Evolutionary conservation across 2,113 vertebrate genomes (phyloP).

Genomic region (Leptobrachium ailaonicum): DNA sequence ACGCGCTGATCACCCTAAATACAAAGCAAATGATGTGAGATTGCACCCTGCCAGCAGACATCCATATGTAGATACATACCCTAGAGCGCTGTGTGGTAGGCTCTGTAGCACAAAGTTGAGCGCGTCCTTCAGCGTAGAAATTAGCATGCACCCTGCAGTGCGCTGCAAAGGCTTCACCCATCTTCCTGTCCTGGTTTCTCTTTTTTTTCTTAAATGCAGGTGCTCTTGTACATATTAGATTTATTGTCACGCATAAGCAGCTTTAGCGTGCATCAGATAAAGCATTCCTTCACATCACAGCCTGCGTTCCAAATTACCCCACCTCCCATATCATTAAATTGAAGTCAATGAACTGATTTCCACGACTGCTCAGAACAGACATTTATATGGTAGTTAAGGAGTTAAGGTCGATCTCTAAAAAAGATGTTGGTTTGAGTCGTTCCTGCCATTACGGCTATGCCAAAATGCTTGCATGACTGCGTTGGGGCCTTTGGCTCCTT

Average conservation of each 20-base stretch:
- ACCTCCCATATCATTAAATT: constrained; percentile 9
- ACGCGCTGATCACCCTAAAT: neutral
- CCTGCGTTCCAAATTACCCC: constrained; percentile 9
- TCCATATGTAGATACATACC: constrained; percentile 26
- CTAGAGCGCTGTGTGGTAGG: neutral
- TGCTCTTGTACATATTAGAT: neutral
- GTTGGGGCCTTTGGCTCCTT: too few relatives aligned
- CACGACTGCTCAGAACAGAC: neutral
- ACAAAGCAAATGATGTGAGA: constrained; percentile 30
- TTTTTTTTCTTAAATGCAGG: neutral
- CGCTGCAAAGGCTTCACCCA: constrained; percentile 14
- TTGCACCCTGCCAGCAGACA: constrained; percentile 7
- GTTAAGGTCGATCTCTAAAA: neutral
- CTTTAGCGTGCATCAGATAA: constrained; percentile 25
- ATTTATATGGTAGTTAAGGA: neutral
- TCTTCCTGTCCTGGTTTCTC: neutral
- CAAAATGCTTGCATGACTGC: neutral
- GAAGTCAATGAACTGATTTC: constrained; percentile 23
- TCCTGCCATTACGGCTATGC: neutral
- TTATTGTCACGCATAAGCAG: constrained; percentile 1
- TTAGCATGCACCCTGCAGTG: constrained; percentile 39
- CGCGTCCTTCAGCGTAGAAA: constrained; percentile 2
- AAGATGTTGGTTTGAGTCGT: neutral
- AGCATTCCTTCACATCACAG: constrained; percentile 6
- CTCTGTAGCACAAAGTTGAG: constrained; percentile 26